Conservation (phyloP, 1,140 invertebrate species). For the Bactericera cockerelli region DNA sequence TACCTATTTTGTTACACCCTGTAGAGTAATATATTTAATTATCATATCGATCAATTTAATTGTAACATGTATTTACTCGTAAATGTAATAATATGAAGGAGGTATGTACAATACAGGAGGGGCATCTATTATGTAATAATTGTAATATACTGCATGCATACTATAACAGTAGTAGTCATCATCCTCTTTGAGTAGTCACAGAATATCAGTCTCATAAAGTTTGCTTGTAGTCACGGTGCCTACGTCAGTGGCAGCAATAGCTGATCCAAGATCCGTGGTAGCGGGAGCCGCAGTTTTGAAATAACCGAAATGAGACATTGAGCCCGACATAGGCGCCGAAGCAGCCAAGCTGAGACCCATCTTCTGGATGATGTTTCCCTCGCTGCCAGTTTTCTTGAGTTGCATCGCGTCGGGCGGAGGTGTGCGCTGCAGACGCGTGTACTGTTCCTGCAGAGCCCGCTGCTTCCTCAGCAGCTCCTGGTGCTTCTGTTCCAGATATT, state of each 20-base stretch:
- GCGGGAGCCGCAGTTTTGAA: constrained; percentile 25
- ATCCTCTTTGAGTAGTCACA: constrained; percentile 48
- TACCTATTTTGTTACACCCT: no score
- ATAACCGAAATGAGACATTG: constrained; percentile 40
- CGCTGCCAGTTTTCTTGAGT: constrained; percentile 76
- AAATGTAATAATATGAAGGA: no score
- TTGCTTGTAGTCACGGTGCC: constrained; percentile 41
- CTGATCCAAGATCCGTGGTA: constrained; percentile 26
- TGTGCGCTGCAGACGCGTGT: constrained; percentile 62
- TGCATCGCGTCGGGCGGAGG: constrained; percentile 41
- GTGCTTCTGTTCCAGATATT: constrained; percentile 61
- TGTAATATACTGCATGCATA: no score
- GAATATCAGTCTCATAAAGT: constrained; percentile 78
- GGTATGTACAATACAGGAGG: no score
- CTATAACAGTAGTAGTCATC: background rate
- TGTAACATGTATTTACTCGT: no score
- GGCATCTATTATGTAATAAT: no score
- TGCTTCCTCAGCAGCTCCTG: constrained; percentile 74
- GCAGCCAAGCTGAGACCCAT: constrained; percentile 51
- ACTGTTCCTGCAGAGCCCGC: constrained; percentile 72
- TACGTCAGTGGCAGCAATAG: constrained; percentile 29
- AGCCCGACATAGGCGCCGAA: constrained; percentile 39
- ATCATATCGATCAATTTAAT: no score
- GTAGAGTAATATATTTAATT: no score
- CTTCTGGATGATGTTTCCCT: constrained; percentile 71